A percentile compares a stretch with the other conserved stretches of the same genome.
phyloP scores from a whole-genome alignment of 2,888 invertebrate species.

The Leucophora obtusa region DNA sequence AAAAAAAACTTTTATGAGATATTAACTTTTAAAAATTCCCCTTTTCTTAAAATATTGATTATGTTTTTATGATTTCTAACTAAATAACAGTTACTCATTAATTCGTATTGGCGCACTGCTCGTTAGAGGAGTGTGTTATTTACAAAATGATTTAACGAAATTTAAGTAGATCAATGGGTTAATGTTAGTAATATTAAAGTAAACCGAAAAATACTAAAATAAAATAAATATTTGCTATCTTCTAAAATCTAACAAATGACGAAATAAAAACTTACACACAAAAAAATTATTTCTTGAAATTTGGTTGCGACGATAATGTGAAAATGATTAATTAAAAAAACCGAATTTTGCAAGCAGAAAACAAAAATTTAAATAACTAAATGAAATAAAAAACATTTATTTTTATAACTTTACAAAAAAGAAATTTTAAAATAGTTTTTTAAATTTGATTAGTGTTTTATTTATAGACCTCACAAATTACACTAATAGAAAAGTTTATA shows the following conservation, averaged over 20 bases:
- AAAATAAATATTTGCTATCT: background rate
- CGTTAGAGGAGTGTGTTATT: slow-evolving; percentile 28
- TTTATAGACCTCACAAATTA: too few species aligned
- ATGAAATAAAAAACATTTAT: too few species aligned
- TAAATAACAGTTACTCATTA: slow-evolving; percentile 35
- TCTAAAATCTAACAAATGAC: background rate
- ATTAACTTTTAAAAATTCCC: background rate
- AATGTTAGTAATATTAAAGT: slow-evolving; percentile 18
- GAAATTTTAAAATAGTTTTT: too few species aligned
- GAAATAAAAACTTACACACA: background rate
- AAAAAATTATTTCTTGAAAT: too few species aligned
- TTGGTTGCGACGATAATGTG: too few species aligned
- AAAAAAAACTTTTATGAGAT: background rate
- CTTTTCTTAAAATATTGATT: background rate
- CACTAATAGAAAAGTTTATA: too few species aligned
- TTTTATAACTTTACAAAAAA: too few species aligned
- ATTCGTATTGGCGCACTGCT: background rate
- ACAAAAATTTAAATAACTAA: too few species aligned
- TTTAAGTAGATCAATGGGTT: slow-evolving; percentile 21
- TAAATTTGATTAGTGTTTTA: too few species aligned
- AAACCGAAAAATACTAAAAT: slow-evolving; percentile 1
- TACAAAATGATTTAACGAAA: slow-evolving; percentile 30
- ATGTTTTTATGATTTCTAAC: slow-evolving; percentile 31
- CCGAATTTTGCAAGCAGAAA: too few species aligned
- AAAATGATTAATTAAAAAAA: background rate